Conservation (phyloP, 2,888 invertebrate genomes). For the Zeuzera pyrina region DNA sequence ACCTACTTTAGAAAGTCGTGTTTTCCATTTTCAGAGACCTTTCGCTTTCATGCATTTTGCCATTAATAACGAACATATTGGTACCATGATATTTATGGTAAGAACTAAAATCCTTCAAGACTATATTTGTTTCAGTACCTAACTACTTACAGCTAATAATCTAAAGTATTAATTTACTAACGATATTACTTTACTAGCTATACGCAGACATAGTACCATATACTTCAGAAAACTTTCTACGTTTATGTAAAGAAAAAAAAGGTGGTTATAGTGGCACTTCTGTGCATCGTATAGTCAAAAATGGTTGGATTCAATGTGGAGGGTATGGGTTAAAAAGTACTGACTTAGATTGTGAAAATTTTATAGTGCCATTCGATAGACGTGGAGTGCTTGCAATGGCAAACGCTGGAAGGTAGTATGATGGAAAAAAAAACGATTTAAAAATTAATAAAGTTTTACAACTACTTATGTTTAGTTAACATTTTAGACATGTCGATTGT, state of each 20-base stretch:
- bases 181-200: constrained; percentile 46
- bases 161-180: background rate
- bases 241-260: constrained; percentile 55
- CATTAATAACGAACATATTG: constrained; percentile 50
- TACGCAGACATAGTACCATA: constrained; percentile 72
- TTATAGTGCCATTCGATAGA: constrained; percentile 75
- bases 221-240: constrained; percentile 73
- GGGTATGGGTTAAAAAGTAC: constrained; percentile 52
- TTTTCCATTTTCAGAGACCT: constrained; percentile 70
- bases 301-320: constrained; percentile 82
- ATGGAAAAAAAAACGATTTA: background rate
- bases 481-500: constrained; percentile 72
- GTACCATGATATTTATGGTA: constrained; percentile 75
- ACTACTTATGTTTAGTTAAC: background rate
- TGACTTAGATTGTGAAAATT: constrained; percentile 76
- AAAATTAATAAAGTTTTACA: background rate
- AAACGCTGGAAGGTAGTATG: constrained; percentile 75
- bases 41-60: constrained; percentile 70
- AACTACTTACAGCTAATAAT: background rate
- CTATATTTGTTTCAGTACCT: background rate
- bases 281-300: constrained; percentile 77
- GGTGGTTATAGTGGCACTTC: constrained; percentile 71
- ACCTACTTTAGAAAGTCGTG: no score
- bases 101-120: constrained; percentile 1
- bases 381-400: constrained; percentile 83